Evolutionary conservation across 2,113 vertebrate genomes (phyloP), one percentile per base, ranked within the genome.

Genomic region (Ophthalmotilapia sp.): DNA sequence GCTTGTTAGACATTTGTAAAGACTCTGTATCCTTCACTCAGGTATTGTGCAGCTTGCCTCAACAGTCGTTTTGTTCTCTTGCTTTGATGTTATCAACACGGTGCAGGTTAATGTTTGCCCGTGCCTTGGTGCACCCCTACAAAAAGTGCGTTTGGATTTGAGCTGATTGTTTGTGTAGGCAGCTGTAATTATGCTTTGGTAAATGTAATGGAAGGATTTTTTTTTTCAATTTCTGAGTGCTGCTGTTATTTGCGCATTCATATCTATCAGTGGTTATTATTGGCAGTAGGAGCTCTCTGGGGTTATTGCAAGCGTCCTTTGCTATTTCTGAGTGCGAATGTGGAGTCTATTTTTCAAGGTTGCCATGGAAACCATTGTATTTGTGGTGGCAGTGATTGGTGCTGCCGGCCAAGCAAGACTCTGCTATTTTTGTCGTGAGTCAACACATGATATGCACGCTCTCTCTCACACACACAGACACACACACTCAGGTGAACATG

Each of bases 351-450:
- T 95, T 77, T 97, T 95, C 94, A 93, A 60, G 91, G 96, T 96
- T 97, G 94, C 96, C 96, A 93, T 96, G 95, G 96, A 95, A 96
- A 97, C 96, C 95, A 96, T 97, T 96, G 96, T 97, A 97, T 96
- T 97, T 96, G 95, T 93, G 92, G 92, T 91, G 88, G 88, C 95
- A 89, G 94, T 95, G 94, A 96, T 96, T 96, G 96, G 95, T 94
- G 95, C 95, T 96, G 95, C 95, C 84, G 91, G 90, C 94, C 83
- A 91, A 94, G 95, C 94, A 93, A 95, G 95, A 95, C 93, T 95
- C 94, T 94, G 92, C 96, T 97, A 97, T 97, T 97, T 97, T 96
- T 96, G 95, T 96, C 95, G 90, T 90, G 93, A 96, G 94, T 95
- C 95, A 96, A 96, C 95, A 96, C 94, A 93, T 96, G 92, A 95